Evolutionary conservation across 2,888 invertebrate genomes (phyloP).

Genomic region (Griposia aprilina): DNA sequence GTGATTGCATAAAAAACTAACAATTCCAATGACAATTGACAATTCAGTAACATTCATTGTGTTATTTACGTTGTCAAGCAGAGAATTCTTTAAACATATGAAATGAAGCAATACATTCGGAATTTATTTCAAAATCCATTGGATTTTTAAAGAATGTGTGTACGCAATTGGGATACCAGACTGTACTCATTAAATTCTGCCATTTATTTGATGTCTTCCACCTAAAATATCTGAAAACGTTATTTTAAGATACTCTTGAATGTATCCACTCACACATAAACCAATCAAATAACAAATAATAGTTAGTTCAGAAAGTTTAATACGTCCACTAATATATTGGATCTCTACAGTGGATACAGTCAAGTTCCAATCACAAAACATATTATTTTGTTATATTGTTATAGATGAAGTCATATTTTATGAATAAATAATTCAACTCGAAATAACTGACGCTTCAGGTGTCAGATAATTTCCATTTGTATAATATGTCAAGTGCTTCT

Average conservation of each 20-base stretch:
- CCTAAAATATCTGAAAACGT: not conserved
- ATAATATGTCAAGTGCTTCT: conserved; percentile 4
- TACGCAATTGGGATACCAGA: not conserved
- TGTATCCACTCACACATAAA: not conserved
- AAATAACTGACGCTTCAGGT: conserved; percentile 25
- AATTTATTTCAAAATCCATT: not conserved
- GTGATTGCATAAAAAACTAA: no score
- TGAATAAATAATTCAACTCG: conserved; percentile 18
- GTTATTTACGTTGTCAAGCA: not conserved
- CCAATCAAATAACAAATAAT: conserved; percentile 15
- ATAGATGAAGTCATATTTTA: not conserved
- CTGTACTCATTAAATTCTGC: no score
- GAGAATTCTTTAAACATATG: not conserved
- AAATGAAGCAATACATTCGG: not conserved
- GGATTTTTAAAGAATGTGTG: not conserved
- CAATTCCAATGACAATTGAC: not conserved
- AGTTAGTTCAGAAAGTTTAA: not conserved
- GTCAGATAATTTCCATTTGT: conserved; percentile 36
- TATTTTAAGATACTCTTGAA: not conserved
- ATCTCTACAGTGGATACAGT: not conserved
- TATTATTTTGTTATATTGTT: not conserved
- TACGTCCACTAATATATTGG: not conserved
- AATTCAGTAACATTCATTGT: not conserved
- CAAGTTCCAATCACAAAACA: not conserved
- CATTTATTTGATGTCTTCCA: not conserved